Evolutionary conservation across 1,140 invertebrate species (phyloP).

Genomic region (Brachionus asplanchnoidis): DNA sequence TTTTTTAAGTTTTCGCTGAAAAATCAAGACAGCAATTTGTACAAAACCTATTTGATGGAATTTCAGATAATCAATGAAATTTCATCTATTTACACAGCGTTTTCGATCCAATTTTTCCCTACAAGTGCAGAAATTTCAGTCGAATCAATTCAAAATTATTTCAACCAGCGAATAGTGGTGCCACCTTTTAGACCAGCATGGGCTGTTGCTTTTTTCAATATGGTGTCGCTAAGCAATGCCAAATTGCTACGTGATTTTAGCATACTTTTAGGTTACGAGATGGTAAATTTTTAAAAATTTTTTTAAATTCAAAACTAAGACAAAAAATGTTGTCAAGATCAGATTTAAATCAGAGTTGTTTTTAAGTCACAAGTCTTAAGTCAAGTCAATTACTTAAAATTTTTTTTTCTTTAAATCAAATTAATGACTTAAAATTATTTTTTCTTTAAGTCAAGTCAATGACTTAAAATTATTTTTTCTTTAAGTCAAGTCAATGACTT

Average conservation of each 20-base stretch:
- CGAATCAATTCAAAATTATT: not conserved
- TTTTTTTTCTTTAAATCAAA: no score
- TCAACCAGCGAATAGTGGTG: not conserved
- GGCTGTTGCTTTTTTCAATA: constrained; percentile 12
- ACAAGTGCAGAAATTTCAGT: not conserved
- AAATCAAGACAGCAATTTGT: not conserved
- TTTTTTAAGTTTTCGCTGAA: not conserved
- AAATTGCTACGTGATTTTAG: not conserved
- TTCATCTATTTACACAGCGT: not conserved
- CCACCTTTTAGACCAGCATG: not conserved
- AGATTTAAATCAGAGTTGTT: no score
- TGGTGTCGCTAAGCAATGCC: not conserved
- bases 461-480: no score
- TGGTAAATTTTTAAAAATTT: not conserved
- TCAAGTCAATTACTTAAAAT: no score
- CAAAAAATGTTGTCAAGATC: not conserved
- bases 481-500: no score
- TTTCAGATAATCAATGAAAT: constrained; percentile 31
- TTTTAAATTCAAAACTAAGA: not conserved
- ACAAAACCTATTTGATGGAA: constrained; percentile 15
- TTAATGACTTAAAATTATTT: no score
- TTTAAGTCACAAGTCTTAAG: no score
- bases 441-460: no score
- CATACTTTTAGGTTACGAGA: not conserved
- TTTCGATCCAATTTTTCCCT: constrained; percentile 2